Evolutionary conservation across 2,888 invertebrate genomes (phyloP), one percentile per base, ranked within the genome.

Genomic region (Idaea straminata): DNA sequence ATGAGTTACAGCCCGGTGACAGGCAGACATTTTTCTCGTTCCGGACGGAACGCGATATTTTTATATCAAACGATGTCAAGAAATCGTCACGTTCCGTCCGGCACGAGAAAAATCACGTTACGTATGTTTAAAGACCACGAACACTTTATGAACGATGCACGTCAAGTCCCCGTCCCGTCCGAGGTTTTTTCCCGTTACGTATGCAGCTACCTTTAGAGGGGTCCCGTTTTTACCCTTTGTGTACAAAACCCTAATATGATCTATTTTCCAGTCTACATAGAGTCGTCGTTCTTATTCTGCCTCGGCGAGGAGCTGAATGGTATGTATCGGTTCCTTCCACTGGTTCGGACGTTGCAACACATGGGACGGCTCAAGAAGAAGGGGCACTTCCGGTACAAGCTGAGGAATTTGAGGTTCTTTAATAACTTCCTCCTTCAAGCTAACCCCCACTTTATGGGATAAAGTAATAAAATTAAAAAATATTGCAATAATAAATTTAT

Each of bases 311-410:
- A 83, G 62, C 66, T 89, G 69, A 83, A 80, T 64, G 76, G 80
- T 4, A 62, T 88, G 63, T 86, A 82, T 69, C 81, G 88, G 5
- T 88, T 92, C 65, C 71, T 91, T 63, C 91, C 91, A 0, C 75
- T 91, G 1, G 72, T 91, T 35, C 80, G 81, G 62, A 89, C 90
- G 0, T 70, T 92, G 47, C 91, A 91, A 70, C 87, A 84, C 69
- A 90, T 92, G 91, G 91, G 91, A 3, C 77, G 91, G 3, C 72
- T 92, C 25, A 87, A 84, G 74, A 83, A 74, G 58, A 89, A 83
- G 57, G 86, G 87, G 2, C 69, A 69, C 15, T 91, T 77, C 71
- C 74, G 74, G 61, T 82, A 83, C 61, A 83, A 75, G 61, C 4
- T 90, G 0, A 78, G 72, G 1, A 90, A 89, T 67, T 76, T 89